Conservation (phyloP, 2,888 invertebrate genomes). For the Watsonalla binaria region DNA sequence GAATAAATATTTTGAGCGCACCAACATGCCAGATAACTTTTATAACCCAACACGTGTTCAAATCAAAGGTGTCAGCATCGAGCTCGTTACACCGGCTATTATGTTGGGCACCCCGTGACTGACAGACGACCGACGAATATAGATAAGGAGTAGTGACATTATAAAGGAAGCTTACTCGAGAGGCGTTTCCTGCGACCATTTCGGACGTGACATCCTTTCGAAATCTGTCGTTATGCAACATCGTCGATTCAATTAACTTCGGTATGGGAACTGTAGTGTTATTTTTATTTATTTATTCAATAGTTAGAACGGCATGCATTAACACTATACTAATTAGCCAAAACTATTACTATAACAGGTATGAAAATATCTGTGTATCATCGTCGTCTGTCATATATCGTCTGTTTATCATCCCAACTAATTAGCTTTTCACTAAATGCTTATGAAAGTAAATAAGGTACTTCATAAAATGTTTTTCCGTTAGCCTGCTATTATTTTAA, state of each 20-base stretch:
- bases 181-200: slow-evolving; percentile 58
- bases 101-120: slow-evolving; percentile 19
- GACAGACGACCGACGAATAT: slow-evolving; percentile 50
- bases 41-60: background rate
- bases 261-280: background rate
- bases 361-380: no score
- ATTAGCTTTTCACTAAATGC: no score
- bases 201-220: slow-evolving; percentile 60
- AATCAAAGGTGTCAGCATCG: background rate
- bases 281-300: no score
- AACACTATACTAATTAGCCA: no score
- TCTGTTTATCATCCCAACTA: no score
- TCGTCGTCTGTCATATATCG: no score
- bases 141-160: slow-evolving; percentile 40
- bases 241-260: background rate
- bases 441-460: no score
- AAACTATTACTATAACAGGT: no score
- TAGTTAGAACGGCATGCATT: no score
- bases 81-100: slow-evolving; percentile 4
- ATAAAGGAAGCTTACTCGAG: slow-evolving; percentile 37
- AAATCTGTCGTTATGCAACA: slow-evolving; percentile 9
- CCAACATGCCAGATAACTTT: slow-evolving; percentile 2
- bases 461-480: no score
- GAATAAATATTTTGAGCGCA: background rate
- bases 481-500: no score